A percentile compares a stretch with the other conserved stretches of the same genome.
phyloP scores from a whole-genome alignment of 2,888 invertebrate genomes.

The Watsonalla binaria region DNA sequence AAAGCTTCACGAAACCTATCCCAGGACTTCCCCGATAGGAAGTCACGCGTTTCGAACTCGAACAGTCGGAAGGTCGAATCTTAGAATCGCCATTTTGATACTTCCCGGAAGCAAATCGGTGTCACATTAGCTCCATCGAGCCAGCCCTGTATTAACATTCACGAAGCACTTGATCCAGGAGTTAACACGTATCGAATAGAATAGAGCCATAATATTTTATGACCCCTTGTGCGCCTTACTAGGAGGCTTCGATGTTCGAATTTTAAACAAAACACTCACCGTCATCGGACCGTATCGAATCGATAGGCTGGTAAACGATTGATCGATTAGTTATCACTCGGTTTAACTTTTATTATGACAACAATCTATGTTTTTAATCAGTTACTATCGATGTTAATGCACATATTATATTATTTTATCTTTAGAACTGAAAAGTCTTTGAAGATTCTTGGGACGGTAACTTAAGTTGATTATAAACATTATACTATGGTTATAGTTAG shows the following conservation, averaged over 20 bases:
- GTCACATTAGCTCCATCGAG: conserved; percentile 51
- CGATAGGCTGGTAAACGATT: conserved; percentile 33
- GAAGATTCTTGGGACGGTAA: no score
- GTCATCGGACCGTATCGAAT: conserved; percentile 38
- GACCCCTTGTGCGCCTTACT: conserved; percentile 76
- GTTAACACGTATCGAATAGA: conserved; percentile 77
- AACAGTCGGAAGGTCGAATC: conserved; percentile 16
- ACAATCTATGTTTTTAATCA: not conserved
- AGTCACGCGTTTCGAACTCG: conserved; percentile 5
- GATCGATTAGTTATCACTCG: conserved; percentile 4
- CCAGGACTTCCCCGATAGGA: not conserved
- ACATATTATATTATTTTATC: no score
- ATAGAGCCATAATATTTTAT: conserved; percentile 76
- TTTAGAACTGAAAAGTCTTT: no score
- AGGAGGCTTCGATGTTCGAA: conserved; percentile 63
- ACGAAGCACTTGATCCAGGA: conserved; percentile 66
- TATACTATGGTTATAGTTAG: no score
- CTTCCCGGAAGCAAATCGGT: conserved; percentile 71
- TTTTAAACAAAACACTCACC: conserved; percentile 60
- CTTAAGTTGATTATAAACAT: no score
- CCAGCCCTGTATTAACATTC: conserved; percentile 72
- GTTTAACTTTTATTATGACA: not conserved
- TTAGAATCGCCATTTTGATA: conserved; percentile 47
- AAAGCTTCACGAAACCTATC: not conserved
- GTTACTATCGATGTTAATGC: no score